Evolutionary conservation across 1,140 invertebrate genomes (phyloP), one percentile per base, ranked within the genome.

Genomic region (Hestina assimilis): DNA sequence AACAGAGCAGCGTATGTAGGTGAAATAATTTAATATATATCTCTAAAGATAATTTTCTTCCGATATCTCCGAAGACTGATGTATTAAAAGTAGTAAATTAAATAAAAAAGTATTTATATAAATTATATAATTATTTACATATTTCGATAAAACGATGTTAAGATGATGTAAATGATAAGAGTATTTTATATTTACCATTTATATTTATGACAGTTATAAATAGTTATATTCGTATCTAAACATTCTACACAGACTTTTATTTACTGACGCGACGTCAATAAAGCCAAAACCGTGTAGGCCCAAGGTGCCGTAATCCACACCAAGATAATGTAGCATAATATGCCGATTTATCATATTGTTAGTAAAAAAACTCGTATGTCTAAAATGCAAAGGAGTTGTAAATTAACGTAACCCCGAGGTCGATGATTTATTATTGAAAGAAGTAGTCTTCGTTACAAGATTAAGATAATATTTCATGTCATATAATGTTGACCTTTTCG

Each of bases 341-440:
- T 45, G 24, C 28, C 20, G 24, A 41, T 51, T 58, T 58, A 58
- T 58, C 55, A 50, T 58, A 51, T 43, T 48, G 38, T 41, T 57
- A 42, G 20, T 26, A 26, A 28, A 14, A 14, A 23, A 11, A 50
- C 47, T 38, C 29, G 42, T 54, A 35, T 33, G 20, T 42, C 14
- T 4, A 54, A 28, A 41, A 48, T 43, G 42, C 38, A 51, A 58
- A 45, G 33, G 23, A 24, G 40, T 42, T 57, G 50, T 50, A 19
- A 57, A 57, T 45, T 48, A 50, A 51, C 41, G 50, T 51, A 51
- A 58, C 55, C 53, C 12, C 21, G 21, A 50, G 55, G 55, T 58
- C 46, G 51, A 19, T 51, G 55, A 58, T 58, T 51, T 58, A 58
- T 51, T 48, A 41, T 20, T 11, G 20, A 26, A 45, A 51, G 40